Percentiles rank a stretch among this genome's conserved stretches.
These are phyloP conservation scores for Acheta domesticus DNA, from an alignment of 2,888 invertebrate genomes.

Conservation along the genomic window DNA sequence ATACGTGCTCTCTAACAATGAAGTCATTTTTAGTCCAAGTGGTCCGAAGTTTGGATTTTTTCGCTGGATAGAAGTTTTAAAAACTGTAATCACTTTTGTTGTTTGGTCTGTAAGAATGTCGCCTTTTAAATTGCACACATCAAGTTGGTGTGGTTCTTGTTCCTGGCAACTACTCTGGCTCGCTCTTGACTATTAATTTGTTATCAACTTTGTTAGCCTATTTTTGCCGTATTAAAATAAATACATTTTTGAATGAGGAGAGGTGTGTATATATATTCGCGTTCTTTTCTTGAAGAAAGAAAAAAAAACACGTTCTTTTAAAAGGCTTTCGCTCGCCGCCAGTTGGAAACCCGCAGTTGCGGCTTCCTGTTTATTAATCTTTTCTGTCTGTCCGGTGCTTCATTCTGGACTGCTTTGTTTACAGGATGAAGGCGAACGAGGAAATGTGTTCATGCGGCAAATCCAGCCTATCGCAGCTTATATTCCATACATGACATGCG, in stretches of 20 bases:
- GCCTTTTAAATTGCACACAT: neutral
- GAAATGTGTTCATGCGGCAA: constrained; percentile 55
- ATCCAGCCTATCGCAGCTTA: constrained; percentile 55
- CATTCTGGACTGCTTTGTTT: neutral
- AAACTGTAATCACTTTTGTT: neutral
- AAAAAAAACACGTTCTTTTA: too few species aligned
- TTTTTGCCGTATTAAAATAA: neutral
- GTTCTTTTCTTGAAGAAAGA: neutral
- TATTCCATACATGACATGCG: constrained; percentile 52
- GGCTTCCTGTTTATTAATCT: too few species aligned
- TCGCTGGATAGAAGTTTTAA: neutral
- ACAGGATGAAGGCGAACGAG: constrained; percentile 50
- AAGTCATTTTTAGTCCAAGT: neutral
- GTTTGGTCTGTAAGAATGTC: neutral
- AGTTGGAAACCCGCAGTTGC: too few species aligned
- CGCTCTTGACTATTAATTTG: neutral
- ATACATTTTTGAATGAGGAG: neutral
- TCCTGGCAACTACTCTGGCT: too few species aligned
- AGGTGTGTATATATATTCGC: neutral
- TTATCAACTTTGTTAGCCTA: neutral
- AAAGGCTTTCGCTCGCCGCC: too few species aligned
- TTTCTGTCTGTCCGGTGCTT: too few species aligned
- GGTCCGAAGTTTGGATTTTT: neutral
- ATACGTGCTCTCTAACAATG: neutral
- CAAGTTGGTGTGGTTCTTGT: neutral